phyloP scores from a whole-genome alignment of 1,140 invertebrate genomes.

The Bombus fervidus region DNA sequence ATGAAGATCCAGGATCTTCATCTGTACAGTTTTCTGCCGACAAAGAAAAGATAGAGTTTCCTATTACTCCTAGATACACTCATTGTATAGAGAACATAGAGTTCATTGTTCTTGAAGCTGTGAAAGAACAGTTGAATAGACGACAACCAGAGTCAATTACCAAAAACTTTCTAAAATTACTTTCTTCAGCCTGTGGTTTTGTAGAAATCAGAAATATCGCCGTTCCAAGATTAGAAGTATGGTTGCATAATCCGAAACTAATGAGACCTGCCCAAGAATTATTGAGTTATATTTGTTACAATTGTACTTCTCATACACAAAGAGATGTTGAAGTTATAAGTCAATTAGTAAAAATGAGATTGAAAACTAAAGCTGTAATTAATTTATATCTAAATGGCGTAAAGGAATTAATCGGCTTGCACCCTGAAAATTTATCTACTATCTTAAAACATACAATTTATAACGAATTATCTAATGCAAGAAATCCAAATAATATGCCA shows the following conservation, averaged over 20 bases:
- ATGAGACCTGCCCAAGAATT: slow-evolving; percentile 96
- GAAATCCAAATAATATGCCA: slow-evolving; percentile 97
- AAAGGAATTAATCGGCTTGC: slow-evolving; percentile 85
- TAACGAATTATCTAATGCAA: slow-evolving; percentile 95
- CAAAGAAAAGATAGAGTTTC: slow-evolving; percentile 82
- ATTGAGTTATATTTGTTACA: slow-evolving; percentile 95
- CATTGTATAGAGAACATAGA: slow-evolving; percentile 89
- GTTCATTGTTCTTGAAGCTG: slow-evolving; percentile 91
- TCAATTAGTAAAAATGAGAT: slow-evolving; percentile 93
- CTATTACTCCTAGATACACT: slow-evolving; percentile 84
- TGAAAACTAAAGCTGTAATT: slow-evolving; percentile 96
- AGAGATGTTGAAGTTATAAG: slow-evolving; percentile 95
- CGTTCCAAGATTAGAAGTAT: slow-evolving; percentile 93
- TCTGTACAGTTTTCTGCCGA: slow-evolving; percentile 72
- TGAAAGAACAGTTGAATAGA: slow-evolving; percentile 93
- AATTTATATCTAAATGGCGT: slow-evolving; percentile 94
- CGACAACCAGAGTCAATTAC: slow-evolving; percentile 94
- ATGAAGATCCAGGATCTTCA: slow-evolving; percentile 83
- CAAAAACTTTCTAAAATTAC: slow-evolving; percentile 92
- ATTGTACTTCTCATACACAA: slow-evolving; percentile 90
- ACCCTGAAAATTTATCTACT: slow-evolving; percentile 92
- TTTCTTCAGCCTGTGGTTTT: slow-evolving; percentile 93
- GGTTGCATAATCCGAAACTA: slow-evolving; percentile 97
- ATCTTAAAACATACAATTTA: slow-evolving; percentile 96
- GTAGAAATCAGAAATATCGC: slow-evolving; percentile 92